Conservation (phyloP, 2,113 vertebrate genomes). For the Platysternon megacephalum region DNA sequence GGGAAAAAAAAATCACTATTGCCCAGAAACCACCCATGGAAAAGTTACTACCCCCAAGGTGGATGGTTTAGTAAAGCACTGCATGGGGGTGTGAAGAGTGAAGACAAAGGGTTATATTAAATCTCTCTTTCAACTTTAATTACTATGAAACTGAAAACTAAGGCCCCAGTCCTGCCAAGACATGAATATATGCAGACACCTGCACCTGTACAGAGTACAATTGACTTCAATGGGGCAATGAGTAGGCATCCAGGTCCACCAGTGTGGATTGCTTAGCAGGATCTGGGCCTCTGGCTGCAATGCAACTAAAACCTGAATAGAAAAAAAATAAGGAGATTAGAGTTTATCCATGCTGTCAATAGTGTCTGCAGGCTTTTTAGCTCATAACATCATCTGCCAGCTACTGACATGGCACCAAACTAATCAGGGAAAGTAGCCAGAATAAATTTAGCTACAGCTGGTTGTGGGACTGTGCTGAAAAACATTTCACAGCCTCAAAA, state of each 20-base stretch:
- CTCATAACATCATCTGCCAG: background rate
- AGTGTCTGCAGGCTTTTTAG: background rate
- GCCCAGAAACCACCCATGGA: background rate
- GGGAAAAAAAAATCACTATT: background rate
- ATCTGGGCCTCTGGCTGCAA: background rate
- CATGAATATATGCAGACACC: accelerated
- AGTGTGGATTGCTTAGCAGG: background rate
- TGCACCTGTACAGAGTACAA: background rate
- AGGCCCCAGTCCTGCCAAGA: background rate
- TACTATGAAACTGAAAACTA: background rate
- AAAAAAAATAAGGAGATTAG: background rate
- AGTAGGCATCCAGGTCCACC: accelerated
- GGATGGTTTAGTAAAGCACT: background rate
- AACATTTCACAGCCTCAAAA: background rate
- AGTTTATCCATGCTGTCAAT: background rate
- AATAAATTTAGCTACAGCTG: background rate
- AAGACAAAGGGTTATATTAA: background rate
- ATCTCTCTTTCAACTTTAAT: background rate
- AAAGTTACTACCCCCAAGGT: background rate
- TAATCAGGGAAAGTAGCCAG: background rate
- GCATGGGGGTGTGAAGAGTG: background rate
- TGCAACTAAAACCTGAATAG: background rate
- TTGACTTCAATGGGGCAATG: background rate
- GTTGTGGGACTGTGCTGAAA: background rate
- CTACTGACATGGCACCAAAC: background rate